Base-by-base conservation (phyloP, 2,797 vertebrate genomes). In the Dendrocincla fuliginosa region DNA sequence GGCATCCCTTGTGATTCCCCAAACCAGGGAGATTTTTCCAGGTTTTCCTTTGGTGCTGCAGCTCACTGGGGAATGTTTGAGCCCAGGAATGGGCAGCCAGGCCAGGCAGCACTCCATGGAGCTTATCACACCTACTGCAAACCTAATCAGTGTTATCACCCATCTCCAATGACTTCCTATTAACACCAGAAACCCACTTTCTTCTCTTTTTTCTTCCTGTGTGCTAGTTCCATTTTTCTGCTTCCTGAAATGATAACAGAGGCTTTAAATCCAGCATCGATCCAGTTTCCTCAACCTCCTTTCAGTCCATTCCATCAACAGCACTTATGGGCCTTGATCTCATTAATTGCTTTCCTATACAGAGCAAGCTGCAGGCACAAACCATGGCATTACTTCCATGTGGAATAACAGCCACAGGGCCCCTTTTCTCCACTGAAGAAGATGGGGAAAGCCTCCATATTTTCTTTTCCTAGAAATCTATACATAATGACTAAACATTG, bases 91-190 rank as follows among this genome's bases (percentile, higher is more conserved):
- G 53, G 8, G 11, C 1, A 2, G 1, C 16, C 8, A 7, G 47
- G 81, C 33, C 4, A 42, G 1, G 41, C 32, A 78, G 61, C 2
- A 1, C 52, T 42, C 25, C 2, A 4, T 3, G 9, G 84, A 37
- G 44, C 16, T 83, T 69, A 33, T 86, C 85, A 23, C 53, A 78
- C 67, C 85, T 93, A 30, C 78, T 69, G 81, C 82, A 60, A 11
- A 88, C 27, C 86, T 55, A 96, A 97, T 96, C 95, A 95, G 97
- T 95, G 96, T 95, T 97, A 95, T 97, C 96, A 65, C 81, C 84
- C 46, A 95, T 92, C 94, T 92, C 85, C 39, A 5, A 97, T 89
- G 89, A 97, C 96, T 97, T 98, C 96, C 97, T 97, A 95, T 93
- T 93, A 67, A 94, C 91, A 90, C 82, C 93, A 95, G 82, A 92